Percentiles rank a stretch among this genome's conserved stretches.
Evolutionary conservation across 1,140 invertebrate genomes (phyloP).

Genomic region (Drosophila ercepeae): DNA sequence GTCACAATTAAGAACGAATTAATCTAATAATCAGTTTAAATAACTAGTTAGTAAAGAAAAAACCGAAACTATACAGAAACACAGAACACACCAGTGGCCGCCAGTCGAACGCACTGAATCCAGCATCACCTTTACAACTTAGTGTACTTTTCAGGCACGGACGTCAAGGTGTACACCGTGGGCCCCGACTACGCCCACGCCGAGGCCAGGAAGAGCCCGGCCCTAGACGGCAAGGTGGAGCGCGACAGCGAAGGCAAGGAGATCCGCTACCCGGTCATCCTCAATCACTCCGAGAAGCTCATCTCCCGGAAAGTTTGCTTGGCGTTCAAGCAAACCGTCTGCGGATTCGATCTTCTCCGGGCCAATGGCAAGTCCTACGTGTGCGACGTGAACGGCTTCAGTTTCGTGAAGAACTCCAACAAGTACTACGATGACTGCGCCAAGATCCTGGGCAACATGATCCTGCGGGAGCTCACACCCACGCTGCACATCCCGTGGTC

Average conservation of each 20-base stretch:
- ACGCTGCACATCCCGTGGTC: constrained; percentile 98
- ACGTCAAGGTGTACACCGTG: constrained; percentile 87
- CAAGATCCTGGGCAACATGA: constrained; percentile 97
- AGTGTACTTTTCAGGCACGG: constrained; percentile 85
- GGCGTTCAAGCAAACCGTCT: constrained; percentile 99
- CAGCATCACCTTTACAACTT: constrained; percentile 84
- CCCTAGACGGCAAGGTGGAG: constrained; percentile 99
- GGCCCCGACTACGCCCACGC: constrained; percentile 99
- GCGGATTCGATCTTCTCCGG: constrained; percentile 98
- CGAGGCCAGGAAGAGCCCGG: constrained; percentile 99
- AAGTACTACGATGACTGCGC: constrained; percentile 99
- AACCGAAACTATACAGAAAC: constrained; percentile 3
- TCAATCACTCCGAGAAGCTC: constrained; percentile 99
- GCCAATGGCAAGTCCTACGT: constrained; percentile 99
- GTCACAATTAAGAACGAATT: background rate
- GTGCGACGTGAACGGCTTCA: constrained; percentile 99
- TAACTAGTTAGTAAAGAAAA: constrained; percentile 4
- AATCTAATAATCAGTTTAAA: background rate
- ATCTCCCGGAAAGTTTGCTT: constrained; percentile 99
- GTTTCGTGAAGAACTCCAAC: constrained; percentile 99
- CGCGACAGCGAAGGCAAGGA: constrained; percentile 99
- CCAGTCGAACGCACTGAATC: constrained; percentile 82
- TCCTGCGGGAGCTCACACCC: constrained; percentile 95
- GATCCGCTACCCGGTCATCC: constrained; percentile 98
- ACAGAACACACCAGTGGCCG: constrained; percentile 53